Evolutionary conservation across 2,113 vertebrate species (phyloP).

Genomic region (Actinemys pallida): DNA sequence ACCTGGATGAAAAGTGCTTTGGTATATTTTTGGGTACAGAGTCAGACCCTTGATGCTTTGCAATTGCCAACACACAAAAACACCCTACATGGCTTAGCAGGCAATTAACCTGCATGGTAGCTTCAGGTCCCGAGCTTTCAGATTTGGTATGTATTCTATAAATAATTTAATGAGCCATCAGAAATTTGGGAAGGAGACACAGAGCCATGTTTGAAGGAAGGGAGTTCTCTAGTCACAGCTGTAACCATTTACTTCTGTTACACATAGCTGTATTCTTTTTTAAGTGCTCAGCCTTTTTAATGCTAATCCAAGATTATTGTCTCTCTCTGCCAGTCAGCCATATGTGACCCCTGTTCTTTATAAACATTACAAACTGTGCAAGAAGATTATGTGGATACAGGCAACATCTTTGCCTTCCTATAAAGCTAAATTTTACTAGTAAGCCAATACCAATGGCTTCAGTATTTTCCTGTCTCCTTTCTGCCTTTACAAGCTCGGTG

Average conservation of each 20-base stretch:
- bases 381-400: background rate
- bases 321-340: constrained; percentile 44
- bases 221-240: constrained; percentile 18
- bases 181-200: constrained; percentile 36
- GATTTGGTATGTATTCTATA: constrained; percentile 35
- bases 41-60: constrained; percentile 5
- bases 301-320: constrained; percentile 43
- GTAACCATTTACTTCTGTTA: constrained; percentile 57
- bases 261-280: constrained; percentile 33
- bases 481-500: background rate
- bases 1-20: constrained; percentile 29
- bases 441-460: background rate
- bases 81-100: background rate
- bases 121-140: background rate
- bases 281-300: constrained; percentile 50
- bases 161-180: constrained; percentile 40
- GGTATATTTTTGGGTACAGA: constrained; percentile 32
- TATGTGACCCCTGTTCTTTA: constrained; percentile 2
- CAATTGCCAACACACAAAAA: background rate
- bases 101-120: background rate
- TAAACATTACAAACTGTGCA: background rate
- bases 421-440: constrained; percentile 28
- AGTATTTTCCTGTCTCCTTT: background rate
- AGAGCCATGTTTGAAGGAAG: constrained; percentile 8
- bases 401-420: constrained; percentile 35